Percentiles rank a stretch among this genome's conserved stretches.
Conservation (phyloP, 2,113 vertebrate genomes). For the Aphyosemion australe region DNA sequence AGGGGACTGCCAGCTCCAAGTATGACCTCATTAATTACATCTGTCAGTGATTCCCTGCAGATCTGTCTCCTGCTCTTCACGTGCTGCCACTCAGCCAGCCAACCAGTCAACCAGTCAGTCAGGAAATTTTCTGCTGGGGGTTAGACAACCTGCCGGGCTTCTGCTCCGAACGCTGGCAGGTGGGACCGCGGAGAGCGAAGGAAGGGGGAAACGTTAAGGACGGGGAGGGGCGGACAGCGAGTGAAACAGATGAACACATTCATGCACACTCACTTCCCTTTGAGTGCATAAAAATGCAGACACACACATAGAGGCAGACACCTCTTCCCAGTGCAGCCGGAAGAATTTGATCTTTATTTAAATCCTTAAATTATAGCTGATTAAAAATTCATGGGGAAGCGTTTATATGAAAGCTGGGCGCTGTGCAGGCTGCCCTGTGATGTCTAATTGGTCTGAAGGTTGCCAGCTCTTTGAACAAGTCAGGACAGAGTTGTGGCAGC, state of each 20-base stretch:
- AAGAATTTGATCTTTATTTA: constrained; percentile 82
- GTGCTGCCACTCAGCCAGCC: constrained; percentile 76
- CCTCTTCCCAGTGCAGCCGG: constrained; percentile 65
- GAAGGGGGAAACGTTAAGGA: constrained; percentile 48
- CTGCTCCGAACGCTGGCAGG: constrained; percentile 71
- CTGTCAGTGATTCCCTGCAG: constrained; percentile 78
- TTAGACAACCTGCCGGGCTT: constrained; percentile 72
- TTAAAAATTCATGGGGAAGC: constrained; percentile 78
- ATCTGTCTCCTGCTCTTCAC: constrained; percentile 76
- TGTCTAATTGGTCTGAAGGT: constrained; percentile 82
- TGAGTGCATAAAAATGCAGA: constrained; percentile 59
- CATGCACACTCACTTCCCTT: constrained; percentile 54
- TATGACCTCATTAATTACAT: constrained; percentile 83
- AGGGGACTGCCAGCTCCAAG: constrained; percentile 76
- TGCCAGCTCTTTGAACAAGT: constrained; percentile 80
- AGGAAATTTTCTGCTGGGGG: constrained; percentile 74
- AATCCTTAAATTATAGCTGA: constrained; percentile 81
- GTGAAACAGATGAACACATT: constrained; percentile 64
- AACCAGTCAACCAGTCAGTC: constrained; percentile 75
- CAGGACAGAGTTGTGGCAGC: constrained; percentile 62
- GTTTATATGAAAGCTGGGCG: constrained; percentile 74
- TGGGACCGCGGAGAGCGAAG: constrained; percentile 47
- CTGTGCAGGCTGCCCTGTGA: constrained; percentile 75
- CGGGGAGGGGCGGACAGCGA: constrained; percentile 15
- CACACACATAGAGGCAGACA: constrained; percentile 50